These are phyloP conservation scores for Uloborus diversus DNA, from an alignment of 1,140 invertebrate species.

Conservation along the genomic window DNA sequence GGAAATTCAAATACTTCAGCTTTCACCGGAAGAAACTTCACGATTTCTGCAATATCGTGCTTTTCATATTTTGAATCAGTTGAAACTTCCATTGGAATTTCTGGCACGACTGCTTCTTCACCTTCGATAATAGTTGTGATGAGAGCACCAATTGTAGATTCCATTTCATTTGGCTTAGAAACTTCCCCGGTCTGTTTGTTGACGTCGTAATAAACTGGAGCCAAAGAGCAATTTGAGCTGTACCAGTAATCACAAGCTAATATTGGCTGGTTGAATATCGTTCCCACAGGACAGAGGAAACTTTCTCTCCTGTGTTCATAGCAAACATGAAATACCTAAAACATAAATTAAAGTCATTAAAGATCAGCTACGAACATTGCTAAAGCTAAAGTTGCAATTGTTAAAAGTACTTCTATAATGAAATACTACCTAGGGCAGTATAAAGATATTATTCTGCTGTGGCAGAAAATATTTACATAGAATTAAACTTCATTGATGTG, in stretches of 20 bases:
- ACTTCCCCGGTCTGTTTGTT: neutral
- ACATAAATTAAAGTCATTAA: neutral
- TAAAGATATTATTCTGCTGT: neutral
- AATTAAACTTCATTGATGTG: neutral
- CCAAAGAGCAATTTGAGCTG: slow-evolving; percentile 24
- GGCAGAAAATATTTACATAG: neutral
- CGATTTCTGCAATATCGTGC: neutral
- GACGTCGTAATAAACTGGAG: slow-evolving; percentile 7
- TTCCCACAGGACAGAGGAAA: slow-evolving; percentile 88
- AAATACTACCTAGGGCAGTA: neutral
- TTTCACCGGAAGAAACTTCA: slow-evolving; percentile 40
- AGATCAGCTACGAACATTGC: neutral
- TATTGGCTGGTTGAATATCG: slow-evolving; percentile 80
- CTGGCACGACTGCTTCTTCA: neutral
- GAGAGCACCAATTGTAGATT: neutral
- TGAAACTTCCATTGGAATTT: neutral
- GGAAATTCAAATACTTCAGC: slow-evolving; percentile 19
- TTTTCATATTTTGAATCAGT: neutral
- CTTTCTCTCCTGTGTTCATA: slow-evolving; percentile 79
- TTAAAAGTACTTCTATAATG: neutral
- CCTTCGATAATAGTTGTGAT: neutral
- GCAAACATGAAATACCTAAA: slow-evolving; percentile 60
- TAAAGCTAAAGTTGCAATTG: neutral
- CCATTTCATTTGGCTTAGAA: neutral
- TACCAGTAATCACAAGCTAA: slow-evolving; percentile 60